A percentile compares a stretch with the other conserved stretches of the same genome.
Conservation (phyloP, 2,113 vertebrate species). For the Canis aureus region DNA sequence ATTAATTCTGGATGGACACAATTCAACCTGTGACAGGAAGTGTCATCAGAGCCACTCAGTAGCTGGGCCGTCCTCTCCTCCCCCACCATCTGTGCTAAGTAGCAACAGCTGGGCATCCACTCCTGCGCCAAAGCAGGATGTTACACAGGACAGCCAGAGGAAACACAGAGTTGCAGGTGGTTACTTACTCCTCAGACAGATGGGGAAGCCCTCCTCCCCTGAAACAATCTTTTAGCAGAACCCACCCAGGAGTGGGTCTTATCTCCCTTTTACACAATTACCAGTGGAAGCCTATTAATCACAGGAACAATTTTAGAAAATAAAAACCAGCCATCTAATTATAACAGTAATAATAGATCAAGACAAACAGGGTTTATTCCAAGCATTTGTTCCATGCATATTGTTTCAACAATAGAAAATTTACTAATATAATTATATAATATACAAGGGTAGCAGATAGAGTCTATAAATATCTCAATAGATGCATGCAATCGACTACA, state of each 20-base stretch:
- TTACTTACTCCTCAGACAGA: neutral
- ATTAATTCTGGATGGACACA: neutral
- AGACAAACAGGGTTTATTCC: neutral
- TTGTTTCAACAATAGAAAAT: neutral
- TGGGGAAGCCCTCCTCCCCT: neutral
- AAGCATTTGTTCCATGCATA: neutral
- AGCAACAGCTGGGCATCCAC: neutral
- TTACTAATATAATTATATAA: neutral
- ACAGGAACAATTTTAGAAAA: neutral
- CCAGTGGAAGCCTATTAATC: neutral
- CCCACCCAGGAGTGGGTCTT: neutral
- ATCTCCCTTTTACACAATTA: neutral
- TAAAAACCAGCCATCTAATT: neutral
- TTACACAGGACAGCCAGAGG: neutral
- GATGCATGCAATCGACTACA: neutral
- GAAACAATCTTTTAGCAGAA: neutral
- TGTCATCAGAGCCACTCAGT: neutral
- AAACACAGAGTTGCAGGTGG: neutral
- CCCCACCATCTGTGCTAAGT: neutral
- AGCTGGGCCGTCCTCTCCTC: neutral
- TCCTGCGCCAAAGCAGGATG: neutral
- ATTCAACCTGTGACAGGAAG: neutral
- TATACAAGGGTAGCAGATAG: neutral
- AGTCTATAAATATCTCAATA: neutral
- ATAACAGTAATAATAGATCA: neutral